These are phyloP conservation scores for Thaumetopoea pityocampa DNA, from an alignment of 1,140 invertebrate genomes.

Conservation along the genomic window DNA sequence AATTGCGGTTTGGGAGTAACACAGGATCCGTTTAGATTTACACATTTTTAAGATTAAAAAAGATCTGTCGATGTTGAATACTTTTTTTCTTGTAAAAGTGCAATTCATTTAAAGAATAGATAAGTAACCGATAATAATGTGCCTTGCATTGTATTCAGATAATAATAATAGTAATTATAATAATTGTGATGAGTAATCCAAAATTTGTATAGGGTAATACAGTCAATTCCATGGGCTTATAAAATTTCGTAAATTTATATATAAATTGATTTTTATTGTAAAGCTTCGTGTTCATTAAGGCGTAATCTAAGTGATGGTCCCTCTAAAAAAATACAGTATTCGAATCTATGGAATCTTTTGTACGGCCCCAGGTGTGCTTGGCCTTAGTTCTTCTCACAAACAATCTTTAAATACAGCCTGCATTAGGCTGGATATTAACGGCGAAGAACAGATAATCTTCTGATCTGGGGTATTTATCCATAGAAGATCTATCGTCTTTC, in stretches of 20 bases:
- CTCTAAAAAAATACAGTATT: background rate
- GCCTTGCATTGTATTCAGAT: slow-evolving; percentile 66
- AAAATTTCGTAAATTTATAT: slow-evolving; percentile 54
- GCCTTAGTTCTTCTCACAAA: too few species aligned
- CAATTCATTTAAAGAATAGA: slow-evolving; percentile 36
- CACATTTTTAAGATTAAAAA: slow-evolving; percentile 36
- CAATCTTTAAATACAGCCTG: too few species aligned
- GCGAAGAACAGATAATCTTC: too few species aligned
- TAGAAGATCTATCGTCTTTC: too few species aligned
- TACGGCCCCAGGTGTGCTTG: too few species aligned
- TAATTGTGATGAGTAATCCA: slow-evolving; percentile 40
- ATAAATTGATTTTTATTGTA: slow-evolving; percentile 37
- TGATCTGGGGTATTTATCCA: too few species aligned
- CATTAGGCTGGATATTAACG: too few species aligned
- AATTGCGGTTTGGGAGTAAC: slow-evolving; percentile 31
- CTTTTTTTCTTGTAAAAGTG: slow-evolving; percentile 26
- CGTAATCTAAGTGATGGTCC: background rate
- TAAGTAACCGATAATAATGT: slow-evolving; percentile 47
- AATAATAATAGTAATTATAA: slow-evolving; percentile 27
- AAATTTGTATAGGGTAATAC: slow-evolving; percentile 57
- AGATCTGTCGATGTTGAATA: slow-evolving; percentile 51
- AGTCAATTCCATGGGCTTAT: slow-evolving; percentile 68
- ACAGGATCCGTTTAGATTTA: slow-evolving; percentile 26
- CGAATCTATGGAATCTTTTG: too few species aligned
- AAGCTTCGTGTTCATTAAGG: slow-evolving; percentile 3